Evolutionary conservation across 2,888 invertebrate genomes (phyloP), one percentile per base, ranked within the genome.

Genomic region (Mythimna impura): DNA sequence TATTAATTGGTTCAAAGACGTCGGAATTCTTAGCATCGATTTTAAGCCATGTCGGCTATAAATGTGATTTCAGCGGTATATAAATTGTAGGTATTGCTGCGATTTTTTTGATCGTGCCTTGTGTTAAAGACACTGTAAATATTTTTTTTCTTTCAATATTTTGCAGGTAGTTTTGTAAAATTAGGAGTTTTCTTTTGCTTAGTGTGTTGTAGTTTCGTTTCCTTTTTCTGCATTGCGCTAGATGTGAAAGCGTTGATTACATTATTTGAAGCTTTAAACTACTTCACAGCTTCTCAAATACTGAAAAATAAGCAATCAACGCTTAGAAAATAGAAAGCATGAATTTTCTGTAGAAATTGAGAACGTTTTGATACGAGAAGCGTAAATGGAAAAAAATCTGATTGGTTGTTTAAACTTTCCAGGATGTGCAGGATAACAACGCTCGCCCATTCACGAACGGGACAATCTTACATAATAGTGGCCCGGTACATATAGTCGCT

Each of bases 401-500:
- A 73, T 40, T 14, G 1, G 40, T 14, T 30, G 3, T 57, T 68
- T 57, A 7, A 62, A 10, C 25, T 60, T 85, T 84, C 22, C 91
- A 95, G 95, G 95, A 95, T 86, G 89, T 90, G 89, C 96, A 94
- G 91, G 94, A 95, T 92, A 94, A 92, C 69, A 86, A 91, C 68
- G 87, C 94, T 90, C 95, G 94, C 84, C 94, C 95, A 0, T 94
- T 94, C 84, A 95, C 95, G 8, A 96, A 96, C 80, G 96, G 96
- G 58, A 94, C 94, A 75, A 89, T 96, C 36, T 83, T 94, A 55
- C 92, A 92, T 73, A 93, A 93, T 76, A 92, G 91, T 81, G 94
- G 94, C 52, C 95, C 95, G 57, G 94, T 95, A 65, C 95, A 94
- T 76, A 96, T 95, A 75, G 93, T 94, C 73, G 90, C 94, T 71